Evolutionary conservation across 2,113 vertebrate species (phyloP).

Genomic region (Xiphophorus couchianus): DNA sequence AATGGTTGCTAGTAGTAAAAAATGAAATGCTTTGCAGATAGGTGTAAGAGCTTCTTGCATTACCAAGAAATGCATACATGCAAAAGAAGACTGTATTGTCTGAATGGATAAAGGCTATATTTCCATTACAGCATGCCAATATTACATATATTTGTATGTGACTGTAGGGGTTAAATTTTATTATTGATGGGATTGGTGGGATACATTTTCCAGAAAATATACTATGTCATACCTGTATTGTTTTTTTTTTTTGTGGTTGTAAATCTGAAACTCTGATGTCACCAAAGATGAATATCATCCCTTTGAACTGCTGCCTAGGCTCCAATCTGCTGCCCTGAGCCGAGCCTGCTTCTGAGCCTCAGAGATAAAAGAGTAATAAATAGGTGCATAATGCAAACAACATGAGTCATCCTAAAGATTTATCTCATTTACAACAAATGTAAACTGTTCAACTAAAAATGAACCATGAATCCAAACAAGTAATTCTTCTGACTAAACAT

Average conservation of each 20-base stretch:
- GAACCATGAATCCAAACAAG: too few relatives aligned
- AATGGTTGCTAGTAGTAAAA: constrained; percentile 8
- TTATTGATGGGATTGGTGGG: not conserved
- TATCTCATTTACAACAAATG: too few relatives aligned
- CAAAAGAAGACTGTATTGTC: not conserved
- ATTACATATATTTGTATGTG: not conserved
- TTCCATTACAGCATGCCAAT: not conserved
- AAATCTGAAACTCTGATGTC: not conserved
- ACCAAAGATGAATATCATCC: not conserved
- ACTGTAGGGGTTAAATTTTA: not conserved
- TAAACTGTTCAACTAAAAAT: too few relatives aligned
- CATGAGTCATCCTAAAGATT: not conserved
- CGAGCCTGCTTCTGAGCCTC: not conserved
- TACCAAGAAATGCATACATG: not conserved
- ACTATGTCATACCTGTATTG: not conserved
- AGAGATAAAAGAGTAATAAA: not conserved
- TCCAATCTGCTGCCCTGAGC: not conserved
- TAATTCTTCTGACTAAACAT: too few relatives aligned
- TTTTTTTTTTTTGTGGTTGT: not conserved
- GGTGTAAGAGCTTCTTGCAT: constrained; percentile 3
- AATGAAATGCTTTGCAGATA: not conserved
- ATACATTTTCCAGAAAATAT: not conserved
- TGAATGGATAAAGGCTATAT: not conserved
- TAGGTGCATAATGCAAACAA: not conserved
- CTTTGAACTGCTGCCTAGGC: too few relatives aligned